Base-by-base conservation (phyloP, 2,113 vertebrate genomes). In the Cephalopterus ornatus region DNA sequence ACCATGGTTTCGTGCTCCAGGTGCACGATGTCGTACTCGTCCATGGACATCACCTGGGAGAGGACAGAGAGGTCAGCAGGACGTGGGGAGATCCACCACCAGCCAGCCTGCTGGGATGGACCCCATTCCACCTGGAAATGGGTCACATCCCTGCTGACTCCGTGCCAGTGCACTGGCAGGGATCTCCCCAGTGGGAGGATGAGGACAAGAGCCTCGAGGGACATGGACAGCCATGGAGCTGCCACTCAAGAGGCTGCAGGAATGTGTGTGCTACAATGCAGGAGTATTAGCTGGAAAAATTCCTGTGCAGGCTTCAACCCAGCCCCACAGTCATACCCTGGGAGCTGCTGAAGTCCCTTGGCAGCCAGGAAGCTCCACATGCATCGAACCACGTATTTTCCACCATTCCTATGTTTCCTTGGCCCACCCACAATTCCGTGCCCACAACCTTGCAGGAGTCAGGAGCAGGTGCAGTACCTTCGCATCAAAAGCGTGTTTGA, bases 401-500 rank as follows among this genome's bases (percentile, higher is more conserved):
- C 65, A 47, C 12, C 14, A 39, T 26, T 26, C n/a, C 5, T 0
- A 3, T 5, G 1, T 70, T 47, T 56, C 32, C 41, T 33, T 20
- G 55, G 37, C 30, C 24, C 37, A 39, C 18, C 20, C 19, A 5
- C 4, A 12, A 2, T 20, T 35, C 5, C 4, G 3, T 1, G 0
- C 16, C 11, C 3, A 0, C 1, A 5, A 1, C 0, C 12, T 11
- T 20, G 2, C 37, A 19, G 35, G 14, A 26, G 15, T 4, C 2
- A 1, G 52, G 47, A 42, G 44, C 53, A 11, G 20, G 32, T 3
- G 14, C 90, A 1, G 14, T 98, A 99, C 99, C 99, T 99, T 99
- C 65, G 99, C 99, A 32, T 99, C 99, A 1, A 99, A 99, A 18
- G 99, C 99, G 1, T 99, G 99, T 93, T 99, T 99, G 98, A 99